These are phyloP conservation scores for Poecilia picta DNA, from an alignment of 2,797 vertebrate species.

Conservation along the genomic window DNA sequence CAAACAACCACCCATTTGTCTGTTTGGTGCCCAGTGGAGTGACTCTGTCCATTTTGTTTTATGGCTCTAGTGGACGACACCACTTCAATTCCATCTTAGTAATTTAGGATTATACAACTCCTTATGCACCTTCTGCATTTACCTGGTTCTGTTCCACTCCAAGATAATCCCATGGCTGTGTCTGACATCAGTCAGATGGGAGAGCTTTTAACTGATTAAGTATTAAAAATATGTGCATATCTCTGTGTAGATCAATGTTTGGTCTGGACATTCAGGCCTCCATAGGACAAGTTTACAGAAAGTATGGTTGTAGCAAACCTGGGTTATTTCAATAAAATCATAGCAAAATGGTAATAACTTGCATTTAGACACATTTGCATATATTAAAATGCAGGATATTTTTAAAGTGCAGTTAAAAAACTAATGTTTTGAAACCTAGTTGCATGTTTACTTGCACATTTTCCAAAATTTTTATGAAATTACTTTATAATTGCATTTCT, in stretches of 20 bases:
- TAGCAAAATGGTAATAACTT: not conserved
- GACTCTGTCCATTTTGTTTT: slow-evolving; percentile 49
- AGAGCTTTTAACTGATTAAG: not conserved
- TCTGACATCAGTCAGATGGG: not conserved
- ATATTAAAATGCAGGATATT: not conserved
- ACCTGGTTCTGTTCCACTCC: not conserved
- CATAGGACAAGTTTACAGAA: not conserved
- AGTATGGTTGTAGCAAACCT: not conserved
- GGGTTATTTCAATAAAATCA: not conserved
- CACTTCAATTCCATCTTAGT: slow-evolving; percentile 51
- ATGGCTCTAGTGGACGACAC: slow-evolving; percentile 7
- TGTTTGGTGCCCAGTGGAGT: slow-evolving; percentile 43
- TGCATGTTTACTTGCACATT: not conserved
- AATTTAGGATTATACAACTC: slow-evolving; percentile 60
- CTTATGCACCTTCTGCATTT: not conserved
- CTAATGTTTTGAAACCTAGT: not conserved
- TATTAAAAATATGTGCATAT: not conserved
- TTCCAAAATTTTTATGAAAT: slow-evolving; percentile 1
- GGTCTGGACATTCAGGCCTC: not conserved
- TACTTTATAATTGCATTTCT: not conserved
- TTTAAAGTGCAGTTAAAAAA: not conserved
- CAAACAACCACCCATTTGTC: slow-evolving; percentile 38
- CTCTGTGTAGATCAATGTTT: not conserved
- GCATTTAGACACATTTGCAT: not conserved
- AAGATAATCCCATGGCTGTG: not conserved